Base-by-base conservation (phyloP, 2,113 vertebrate species). In the Micronisus gabar region DNA sequence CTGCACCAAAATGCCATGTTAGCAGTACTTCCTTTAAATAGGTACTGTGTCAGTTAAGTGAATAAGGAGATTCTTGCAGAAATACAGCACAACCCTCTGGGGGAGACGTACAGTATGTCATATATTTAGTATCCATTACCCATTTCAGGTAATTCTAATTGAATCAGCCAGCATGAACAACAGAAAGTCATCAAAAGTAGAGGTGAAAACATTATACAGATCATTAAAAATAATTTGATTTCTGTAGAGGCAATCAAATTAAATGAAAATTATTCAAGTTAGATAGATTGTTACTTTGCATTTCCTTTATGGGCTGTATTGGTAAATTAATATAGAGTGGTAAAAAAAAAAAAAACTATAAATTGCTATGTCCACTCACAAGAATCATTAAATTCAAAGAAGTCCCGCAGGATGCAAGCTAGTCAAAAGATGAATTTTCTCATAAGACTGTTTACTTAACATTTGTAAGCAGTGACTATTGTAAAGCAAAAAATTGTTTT, bases 221-320 rank as follows among this genome's bases (percentile, higher is more conserved):
- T 97, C 56, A 86, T 95, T 95, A 79, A 93, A 97, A 97, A 96
- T 89, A 85, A 93, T 97, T 95, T 16, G 21, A 93, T 96, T 97
- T 94, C 93, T 91, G 30, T 94, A 86, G 88, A 97, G 84, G 41
- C 21, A 90, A 84, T 96, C 92, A 94, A 94, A 95, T 97, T 94
- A 96, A 97, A 91, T 94, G 56, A 88, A 95, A 76, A 86, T 87
- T 82, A 62, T 95, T 85, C 36, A 72, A 61, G 62, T 76, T 95
- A 93, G n/a, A 66, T 92, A 82, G 36, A 71, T 85, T 43, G 30
- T 68, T 92, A 41, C 34, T 86, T 95, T 79, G 15, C 43, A 58
- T 88, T 74, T 95, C 22, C 23, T 86, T 80, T 71, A 78, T 66
- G 19, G n/a, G 13, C 48, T 91, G 4, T 58, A 81, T 62, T 74